Conservation (phyloP, 2,113 vertebrate genomes). For the Pachyramphus minor region DNA sequence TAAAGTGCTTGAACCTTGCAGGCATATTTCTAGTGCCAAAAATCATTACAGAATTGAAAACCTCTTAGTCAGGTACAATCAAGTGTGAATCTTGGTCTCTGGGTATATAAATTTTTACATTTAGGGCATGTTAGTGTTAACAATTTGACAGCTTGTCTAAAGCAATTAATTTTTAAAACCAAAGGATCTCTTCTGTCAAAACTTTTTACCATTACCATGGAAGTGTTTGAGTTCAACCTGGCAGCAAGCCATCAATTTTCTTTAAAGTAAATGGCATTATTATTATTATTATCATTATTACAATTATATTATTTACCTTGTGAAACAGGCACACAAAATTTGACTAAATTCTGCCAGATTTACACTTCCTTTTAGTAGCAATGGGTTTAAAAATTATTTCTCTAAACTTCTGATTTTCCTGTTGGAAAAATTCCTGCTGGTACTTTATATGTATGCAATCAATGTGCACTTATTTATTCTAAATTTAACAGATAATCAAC, state of each 20-base stretch:
- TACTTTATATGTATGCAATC: not conserved
- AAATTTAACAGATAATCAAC: not conserved
- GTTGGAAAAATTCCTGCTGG: not conserved
- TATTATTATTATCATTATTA: not conserved
- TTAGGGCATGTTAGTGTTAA: slow-evolving; percentile 58
- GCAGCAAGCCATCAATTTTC: not conserved
- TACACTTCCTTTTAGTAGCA: not conserved
- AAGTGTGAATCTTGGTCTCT: slow-evolving; percentile 42
- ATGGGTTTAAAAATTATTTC: not conserved
- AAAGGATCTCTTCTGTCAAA: slow-evolving; percentile 40
- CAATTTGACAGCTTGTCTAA: slow-evolving; percentile 66
- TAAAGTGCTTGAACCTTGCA: slow-evolving; percentile 32
- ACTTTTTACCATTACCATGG: slow-evolving; percentile 1
- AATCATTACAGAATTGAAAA: slow-evolving; percentile 49
- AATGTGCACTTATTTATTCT: not conserved
- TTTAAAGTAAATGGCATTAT: not conserved
- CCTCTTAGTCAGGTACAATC: slow-evolving; percentile 42
- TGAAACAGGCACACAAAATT: not conserved
- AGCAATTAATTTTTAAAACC: slow-evolving; percentile 47
- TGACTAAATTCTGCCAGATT: not conserved
- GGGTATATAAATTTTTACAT: slow-evolving; percentile 28
- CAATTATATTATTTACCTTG: not conserved
- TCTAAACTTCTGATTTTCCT: not conserved
- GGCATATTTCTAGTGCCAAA: slow-evolving; percentile 57
- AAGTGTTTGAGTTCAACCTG: slow-evolving; percentile 1